Evolutionary conservation across 1,140 invertebrate species (phyloP).

Genomic region (Bradysia coprophila): DNA sequence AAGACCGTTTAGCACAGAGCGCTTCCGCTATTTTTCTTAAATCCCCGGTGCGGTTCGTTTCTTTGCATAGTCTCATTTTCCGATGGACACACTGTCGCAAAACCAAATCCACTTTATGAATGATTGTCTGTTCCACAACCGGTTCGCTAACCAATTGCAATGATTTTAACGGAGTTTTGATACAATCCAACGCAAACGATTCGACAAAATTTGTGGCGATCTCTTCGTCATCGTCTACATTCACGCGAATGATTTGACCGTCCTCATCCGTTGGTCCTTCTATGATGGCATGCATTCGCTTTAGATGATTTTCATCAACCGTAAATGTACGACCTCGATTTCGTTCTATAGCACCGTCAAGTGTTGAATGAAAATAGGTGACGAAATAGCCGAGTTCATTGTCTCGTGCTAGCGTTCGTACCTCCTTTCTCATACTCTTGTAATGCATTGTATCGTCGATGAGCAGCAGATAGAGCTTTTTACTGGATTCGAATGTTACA

Average conservation of each 20-base stretch:
- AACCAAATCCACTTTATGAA: constrained; percentile 6
- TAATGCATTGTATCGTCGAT: constrained; percentile 20
- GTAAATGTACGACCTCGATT: constrained; percentile 6
- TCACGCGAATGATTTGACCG: constrained; percentile 9
- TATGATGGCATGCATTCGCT: constrained; percentile 10
- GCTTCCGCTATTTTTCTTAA: too few species aligned
- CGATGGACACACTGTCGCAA: background rate
- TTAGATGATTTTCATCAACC: constrained; percentile 7
- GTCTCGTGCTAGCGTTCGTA: constrained; percentile 10
- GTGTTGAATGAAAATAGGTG: constrained; percentile 6
- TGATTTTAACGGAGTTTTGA: background rate
- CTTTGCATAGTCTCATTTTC: background rate
- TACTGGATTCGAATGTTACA: background rate
- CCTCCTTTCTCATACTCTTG: constrained; percentile 15
- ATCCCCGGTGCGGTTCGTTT: too few species aligned
- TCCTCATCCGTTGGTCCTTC: constrained; percentile 10
- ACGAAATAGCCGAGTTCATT: constrained; percentile 9
- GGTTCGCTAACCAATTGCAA: background rate
- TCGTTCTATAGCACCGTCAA: constrained; percentile 5
- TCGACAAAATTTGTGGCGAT: constrained; percentile 6
- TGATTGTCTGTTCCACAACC: background rate
- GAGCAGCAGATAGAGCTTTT: constrained; percentile 6
- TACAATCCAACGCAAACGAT: background rate
- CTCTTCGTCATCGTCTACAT: constrained; percentile 1
- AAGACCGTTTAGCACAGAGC: too few species aligned